Evolutionary conservation across 2,888 invertebrate species (phyloP).

Genomic region (Hyppa rectilinea): DNA sequence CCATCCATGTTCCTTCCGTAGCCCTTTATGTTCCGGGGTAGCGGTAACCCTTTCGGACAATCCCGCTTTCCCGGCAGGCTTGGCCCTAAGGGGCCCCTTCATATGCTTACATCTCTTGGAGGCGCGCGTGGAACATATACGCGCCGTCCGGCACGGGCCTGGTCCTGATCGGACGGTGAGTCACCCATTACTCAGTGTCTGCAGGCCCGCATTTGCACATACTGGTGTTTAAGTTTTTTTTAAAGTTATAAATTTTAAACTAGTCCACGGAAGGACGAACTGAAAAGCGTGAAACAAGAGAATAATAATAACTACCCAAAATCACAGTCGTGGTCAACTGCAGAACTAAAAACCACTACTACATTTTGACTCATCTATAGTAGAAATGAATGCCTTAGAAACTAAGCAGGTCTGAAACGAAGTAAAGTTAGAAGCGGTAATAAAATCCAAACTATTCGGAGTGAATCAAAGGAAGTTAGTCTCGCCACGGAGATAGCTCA

Average conservation of each 20-base stretch:
- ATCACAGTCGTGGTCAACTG: neutral
- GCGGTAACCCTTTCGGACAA: too few species aligned
- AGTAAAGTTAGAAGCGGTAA: slow-evolving; percentile 28
- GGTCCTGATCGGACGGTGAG: too few species aligned
- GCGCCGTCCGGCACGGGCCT: too few species aligned
- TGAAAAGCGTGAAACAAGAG: neutral
- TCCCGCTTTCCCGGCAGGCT: too few species aligned
- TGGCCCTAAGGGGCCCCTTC: too few species aligned
- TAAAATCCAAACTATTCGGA: slow-evolving; percentile 48
- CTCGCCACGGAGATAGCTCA: slow-evolving; percentile 16
- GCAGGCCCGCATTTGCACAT: too few species aligned
- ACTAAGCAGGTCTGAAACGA: slow-evolving; percentile 16
- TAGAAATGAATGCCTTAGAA: slow-evolving; percentile 6
- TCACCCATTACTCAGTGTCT: too few species aligned
- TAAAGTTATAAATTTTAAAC: neutral
- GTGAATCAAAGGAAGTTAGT: slow-evolving; percentile 35
- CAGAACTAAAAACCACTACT: neutral
- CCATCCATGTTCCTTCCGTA: too few species aligned
- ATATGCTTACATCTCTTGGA: too few species aligned
- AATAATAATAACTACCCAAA: neutral
- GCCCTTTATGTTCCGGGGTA: too few species aligned
- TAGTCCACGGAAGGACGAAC: neutral
- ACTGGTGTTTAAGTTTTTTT: too few species aligned
- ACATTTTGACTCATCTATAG: neutral
- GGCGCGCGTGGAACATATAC: too few species aligned